Evolutionary conservation across 2,888 invertebrate species (phyloP), one percentile per base, ranked within the genome.

Genomic region (Ditylenchus weischeri): DNA sequence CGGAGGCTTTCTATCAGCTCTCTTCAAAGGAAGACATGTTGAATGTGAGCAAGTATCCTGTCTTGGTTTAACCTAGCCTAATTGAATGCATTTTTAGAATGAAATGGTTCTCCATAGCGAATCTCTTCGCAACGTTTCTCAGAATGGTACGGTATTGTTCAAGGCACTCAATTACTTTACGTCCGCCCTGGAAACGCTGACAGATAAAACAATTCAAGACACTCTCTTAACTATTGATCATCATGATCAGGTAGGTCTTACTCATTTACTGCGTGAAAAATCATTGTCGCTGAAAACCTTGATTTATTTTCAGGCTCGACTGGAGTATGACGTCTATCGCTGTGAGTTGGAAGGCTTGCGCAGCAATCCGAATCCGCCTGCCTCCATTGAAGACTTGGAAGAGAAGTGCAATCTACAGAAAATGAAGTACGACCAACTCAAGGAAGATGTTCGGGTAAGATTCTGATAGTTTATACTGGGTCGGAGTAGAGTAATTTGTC

Each of bases 121-220:
- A 62, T 38, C 62, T 47, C 48, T 62, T 38, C 62, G 62, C 7
- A 29, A 13, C 47, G 15, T 62, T 21, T 62, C 48, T 21, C 62
- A 62, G 29, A 38, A 62, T n/a, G 62, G 47, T 48, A 48, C 48
- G 1, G 47, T 62, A 43, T 51, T 63, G 19, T 51, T 63, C 23
- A 21, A 29, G 10, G 63, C 63, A 13, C 51, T 51, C 23, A 51
- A 51, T 50, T 43, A 36, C 11, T 98, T 98, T 86, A 91, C 91
- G 81, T 93, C 91, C 62, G 91, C 93, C 38, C 90, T 98, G 64
- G 90, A 91, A 85, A 98, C 96, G 21, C 87, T 98, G 79, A 92
- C 93, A 85, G 90, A 93, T 86, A 94, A 94, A 86, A 96, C 95
- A 57, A 96, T 98, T 84, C 94, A 95, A 84, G 96, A 98, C 85